Evolutionary conservation across 2,888 invertebrate genomes (phyloP), one percentile per base, ranked within the genome.

Genomic region (Chymomyza caudatula): DNA sequence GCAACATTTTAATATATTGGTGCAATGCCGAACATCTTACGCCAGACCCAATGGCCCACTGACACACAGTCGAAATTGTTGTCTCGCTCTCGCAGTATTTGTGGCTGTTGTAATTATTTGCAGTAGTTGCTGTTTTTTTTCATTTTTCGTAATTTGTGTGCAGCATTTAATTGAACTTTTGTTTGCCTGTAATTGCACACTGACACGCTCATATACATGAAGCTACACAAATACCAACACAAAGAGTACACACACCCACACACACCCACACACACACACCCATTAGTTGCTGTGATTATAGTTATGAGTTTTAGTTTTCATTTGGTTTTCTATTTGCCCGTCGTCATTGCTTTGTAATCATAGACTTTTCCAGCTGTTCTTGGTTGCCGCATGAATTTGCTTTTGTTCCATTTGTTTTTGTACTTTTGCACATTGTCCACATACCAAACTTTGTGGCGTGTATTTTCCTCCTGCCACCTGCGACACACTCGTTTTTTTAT

Each of bases 81-180:
- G 62, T 63, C 65, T 49, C 56, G 55, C 4, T 29, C 63, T 56
- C 57, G 54, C 47, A 51, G n/a, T 17, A 44, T 53, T 52, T 22
- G 19, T 60, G 52, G 53, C 61, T 53, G 54, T 11, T 62, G 58
- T 66, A 58, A 66, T 66, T 66, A 66, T 66, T 66, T 58, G 52
- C 56, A 11, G 54, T 51, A 52, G 19, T 47, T 54, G 17, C 29
- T 49, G 47, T 22, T 42, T 20, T 23, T 44, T 11, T 29, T 29
- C 3, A 42, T 61, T 42, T 53, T 61, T 52, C 43, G 53, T 53
- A 61, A 54, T 61, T 53, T 52, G 60, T 61, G 60, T 54, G 60
- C 54, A 54, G 44, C 44, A 54, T 62, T 57, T 58, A 58, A 62
- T 66, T 58, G 61, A 49, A 25, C 65, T 62, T 66, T 66, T 66